These are phyloP conservation scores for Vanacampus margaritifer DNA, from an alignment of 2,113 vertebrate genomes.

Conservation along the genomic window DNA sequence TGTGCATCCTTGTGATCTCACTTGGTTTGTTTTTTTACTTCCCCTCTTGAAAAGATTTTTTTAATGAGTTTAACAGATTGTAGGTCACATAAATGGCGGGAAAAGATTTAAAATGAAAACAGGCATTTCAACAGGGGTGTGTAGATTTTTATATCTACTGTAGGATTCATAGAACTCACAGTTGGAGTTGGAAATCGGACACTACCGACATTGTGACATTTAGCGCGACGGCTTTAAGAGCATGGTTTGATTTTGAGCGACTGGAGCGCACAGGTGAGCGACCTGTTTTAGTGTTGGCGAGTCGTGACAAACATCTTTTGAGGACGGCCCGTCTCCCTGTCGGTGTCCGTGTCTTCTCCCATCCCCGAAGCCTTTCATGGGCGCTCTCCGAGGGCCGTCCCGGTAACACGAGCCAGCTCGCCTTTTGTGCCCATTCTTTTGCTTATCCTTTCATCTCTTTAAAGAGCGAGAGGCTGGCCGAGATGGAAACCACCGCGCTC, in stretches of 20 bases:
- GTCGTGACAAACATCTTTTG: constrained; percentile 60
- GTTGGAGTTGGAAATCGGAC: too few species aligned
- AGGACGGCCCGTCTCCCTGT: constrained; percentile 43
- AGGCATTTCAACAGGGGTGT: too few species aligned
- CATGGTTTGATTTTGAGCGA: constrained; percentile 44
- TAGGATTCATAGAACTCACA: too few species aligned
- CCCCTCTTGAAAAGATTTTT: too few species aligned
- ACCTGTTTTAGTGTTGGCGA: constrained; percentile 52
- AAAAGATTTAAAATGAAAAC: too few species aligned
- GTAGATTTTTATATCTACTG: too few species aligned
- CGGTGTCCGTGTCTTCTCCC: constrained; percentile 69
- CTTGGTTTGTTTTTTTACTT: too few species aligned
- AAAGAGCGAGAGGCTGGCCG: constrained; percentile 66
- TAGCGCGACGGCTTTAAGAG: background rate
- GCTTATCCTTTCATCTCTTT: constrained; percentile 80
- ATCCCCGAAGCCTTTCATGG: constrained; percentile 74
- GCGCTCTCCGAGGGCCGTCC: constrained; percentile 70
- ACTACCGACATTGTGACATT: background rate
- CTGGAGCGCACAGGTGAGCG: constrained; percentile 52
- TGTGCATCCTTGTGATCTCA: too few species aligned
- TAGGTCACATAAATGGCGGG: too few species aligned
- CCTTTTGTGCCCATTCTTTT: constrained; percentile 74
- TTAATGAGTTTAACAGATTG: too few species aligned
- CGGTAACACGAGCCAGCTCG: constrained; percentile 69
- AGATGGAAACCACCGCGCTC: constrained; percentile 69